These are phyloP conservation scores for Tetragonula clypearis DNA, from an alignment of 1,140 invertebrate species.

Conservation along the genomic window DNA sequence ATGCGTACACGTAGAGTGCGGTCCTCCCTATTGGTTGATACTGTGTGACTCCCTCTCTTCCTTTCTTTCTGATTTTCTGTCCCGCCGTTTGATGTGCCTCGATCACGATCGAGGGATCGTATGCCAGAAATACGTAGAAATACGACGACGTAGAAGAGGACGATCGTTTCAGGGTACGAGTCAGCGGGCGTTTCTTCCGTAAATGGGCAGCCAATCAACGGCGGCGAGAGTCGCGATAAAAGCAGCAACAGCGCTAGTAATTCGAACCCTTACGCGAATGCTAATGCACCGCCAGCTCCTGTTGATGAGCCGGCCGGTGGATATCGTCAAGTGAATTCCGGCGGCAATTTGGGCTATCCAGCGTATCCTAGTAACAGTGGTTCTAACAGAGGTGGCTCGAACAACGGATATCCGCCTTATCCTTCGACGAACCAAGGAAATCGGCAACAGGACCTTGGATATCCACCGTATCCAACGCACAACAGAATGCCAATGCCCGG, in stretches of 20 bases:
- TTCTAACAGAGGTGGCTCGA: conserved; percentile 44
- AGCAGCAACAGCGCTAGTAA: conserved; percentile 60
- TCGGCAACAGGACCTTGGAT: conserved; percentile 62
- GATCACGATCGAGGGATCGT: not conserved
- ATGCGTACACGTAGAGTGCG: not conserved
- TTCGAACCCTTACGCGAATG: conserved; percentile 76
- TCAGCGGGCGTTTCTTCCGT: conserved; percentile 75
- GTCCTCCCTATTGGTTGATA: too few relatives aligned
- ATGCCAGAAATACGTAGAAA: not conserved
- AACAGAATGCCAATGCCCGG: conserved; percentile 72
- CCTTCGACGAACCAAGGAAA: conserved; percentile 51
- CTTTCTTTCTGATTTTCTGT: not conserved
- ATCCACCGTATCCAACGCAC: conserved; percentile 74
- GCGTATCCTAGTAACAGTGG: conserved; percentile 67
- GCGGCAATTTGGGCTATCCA: conserved; percentile 71
- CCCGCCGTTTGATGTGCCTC: too few relatives aligned
- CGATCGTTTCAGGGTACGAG: conserved; percentile 76
- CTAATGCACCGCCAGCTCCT: conserved; percentile 76
- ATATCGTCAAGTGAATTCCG: conserved; percentile 51
- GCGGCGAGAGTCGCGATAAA: conserved; percentile 16
- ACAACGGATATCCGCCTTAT: conserved; percentile 65
- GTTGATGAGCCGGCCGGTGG: conserved; percentile 62
- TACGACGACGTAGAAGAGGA: conserved; percentile 38
- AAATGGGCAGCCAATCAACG: conserved; percentile 71
- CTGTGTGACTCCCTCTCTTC: not conserved